Evolutionary conservation across 2,797 vertebrate genomes (phyloP).

Genomic region (Clarias platycephalus): DNA sequence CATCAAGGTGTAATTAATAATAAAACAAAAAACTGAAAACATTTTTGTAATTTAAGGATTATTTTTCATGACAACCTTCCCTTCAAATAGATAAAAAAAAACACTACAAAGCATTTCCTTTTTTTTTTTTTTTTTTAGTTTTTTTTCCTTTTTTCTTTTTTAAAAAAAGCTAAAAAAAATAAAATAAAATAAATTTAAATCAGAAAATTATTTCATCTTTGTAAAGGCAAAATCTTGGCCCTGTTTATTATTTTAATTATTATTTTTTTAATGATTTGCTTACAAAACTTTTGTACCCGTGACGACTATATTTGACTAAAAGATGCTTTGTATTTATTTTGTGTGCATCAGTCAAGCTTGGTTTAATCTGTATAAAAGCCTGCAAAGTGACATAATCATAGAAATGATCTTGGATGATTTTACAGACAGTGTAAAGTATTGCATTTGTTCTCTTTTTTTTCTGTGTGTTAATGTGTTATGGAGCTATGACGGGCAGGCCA

Average conservation of each 20-base stretch:
- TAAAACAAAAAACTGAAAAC: neutral
- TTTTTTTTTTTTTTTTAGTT: no score
- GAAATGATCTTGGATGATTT: neutral
- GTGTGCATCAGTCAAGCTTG: neutral
- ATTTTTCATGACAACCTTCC: neutral
- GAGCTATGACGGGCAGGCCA: neutral
- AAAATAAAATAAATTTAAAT: no score
- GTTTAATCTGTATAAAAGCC: neutral
- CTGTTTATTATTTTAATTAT: no score
- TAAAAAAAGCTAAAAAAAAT: no score
- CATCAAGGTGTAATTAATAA: neutral
- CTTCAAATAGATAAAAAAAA: neutral
- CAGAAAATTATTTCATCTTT: no score
- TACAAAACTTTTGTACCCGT: slow-evolving; percentile 50
- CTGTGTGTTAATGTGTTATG: slow-evolving; percentile 8
- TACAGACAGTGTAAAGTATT: slow-evolving; percentile 4
- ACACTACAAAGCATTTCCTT: no score
- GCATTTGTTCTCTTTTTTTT: neutral
- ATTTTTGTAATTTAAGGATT: slow-evolving; percentile 9
- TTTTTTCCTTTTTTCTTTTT: no score
- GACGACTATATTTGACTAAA: slow-evolving; percentile 39
- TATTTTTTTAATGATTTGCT: neutral
- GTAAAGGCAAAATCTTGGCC: slow-evolving; percentile 31
- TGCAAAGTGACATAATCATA: neutral
- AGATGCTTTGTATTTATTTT: slow-evolving; percentile 24